Conservation (phyloP, 2,113 vertebrate genomes). For the Bujurquina vittata region DNA sequence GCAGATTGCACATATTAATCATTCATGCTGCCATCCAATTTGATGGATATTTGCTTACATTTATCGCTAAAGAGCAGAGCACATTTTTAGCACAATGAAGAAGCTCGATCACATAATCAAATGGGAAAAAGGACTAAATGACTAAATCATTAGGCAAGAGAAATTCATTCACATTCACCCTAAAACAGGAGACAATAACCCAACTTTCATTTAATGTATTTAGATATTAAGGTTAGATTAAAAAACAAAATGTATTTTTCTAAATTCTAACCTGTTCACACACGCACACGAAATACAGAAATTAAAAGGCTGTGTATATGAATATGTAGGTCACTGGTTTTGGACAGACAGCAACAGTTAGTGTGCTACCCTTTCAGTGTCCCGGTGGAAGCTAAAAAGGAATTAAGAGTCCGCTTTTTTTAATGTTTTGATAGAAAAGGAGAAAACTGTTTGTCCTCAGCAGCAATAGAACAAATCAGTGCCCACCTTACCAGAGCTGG, state of each 20-base stretch:
- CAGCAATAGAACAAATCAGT: conserved; percentile 51
- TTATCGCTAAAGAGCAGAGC: background rate
- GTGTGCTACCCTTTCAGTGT: conserved; percentile 16
- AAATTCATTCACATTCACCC: background rate
- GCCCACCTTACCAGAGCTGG: conserved; percentile 52
- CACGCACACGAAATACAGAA: background rate
- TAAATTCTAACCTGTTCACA: background rate
- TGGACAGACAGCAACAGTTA: conserved; percentile 43
- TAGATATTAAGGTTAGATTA: background rate
- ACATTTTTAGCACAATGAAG: background rate
- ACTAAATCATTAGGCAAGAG: background rate
- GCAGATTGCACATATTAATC: conserved; percentile 10
- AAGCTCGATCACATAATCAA: background rate
- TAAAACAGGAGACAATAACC: background rate
- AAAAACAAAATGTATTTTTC: background rate
- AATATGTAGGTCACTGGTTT: conserved; percentile 51
- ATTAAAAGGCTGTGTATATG: background rate
- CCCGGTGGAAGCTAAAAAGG: conserved; percentile 42
- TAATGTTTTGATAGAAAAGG: conserved; percentile 29
- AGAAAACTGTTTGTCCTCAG: conserved; percentile 21
- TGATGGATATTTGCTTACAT: background rate
- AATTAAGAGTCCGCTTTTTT: conserved; percentile 57
- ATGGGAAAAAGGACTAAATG: background rate
- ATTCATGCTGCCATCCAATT: background rate
- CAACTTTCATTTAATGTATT: background rate